phyloP scores from a whole-genome alignment of 53 echinoderm and acorn worm species.

The Crossaster papposus region DNA sequence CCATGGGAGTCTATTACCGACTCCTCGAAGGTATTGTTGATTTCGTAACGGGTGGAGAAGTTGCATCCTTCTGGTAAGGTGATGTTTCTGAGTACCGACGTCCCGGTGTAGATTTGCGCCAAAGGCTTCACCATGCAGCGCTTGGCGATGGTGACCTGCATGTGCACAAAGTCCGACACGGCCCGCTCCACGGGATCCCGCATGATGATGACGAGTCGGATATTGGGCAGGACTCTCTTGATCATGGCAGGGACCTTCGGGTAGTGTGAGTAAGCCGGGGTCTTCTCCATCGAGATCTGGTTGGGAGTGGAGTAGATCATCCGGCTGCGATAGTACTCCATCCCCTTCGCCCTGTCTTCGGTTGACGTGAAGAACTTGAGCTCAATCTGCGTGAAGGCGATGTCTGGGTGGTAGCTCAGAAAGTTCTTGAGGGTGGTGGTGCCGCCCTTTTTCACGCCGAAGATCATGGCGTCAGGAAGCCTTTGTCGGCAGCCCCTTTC shows the following conservation, averaged over 20 bases:
- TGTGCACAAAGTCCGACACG: slow-evolving; percentile 86
- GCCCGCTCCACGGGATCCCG: slow-evolving; percentile 86
- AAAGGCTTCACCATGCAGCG: not conserved
- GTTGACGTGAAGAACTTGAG: slow-evolving; percentile 77
- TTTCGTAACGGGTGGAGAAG: slow-evolving; percentile 44
- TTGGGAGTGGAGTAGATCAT: slow-evolving; percentile 76
- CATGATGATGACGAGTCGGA: slow-evolving; percentile 82
- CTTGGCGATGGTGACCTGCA: slow-evolving; percentile 47
- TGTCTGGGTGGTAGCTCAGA: slow-evolving; percentile 81
- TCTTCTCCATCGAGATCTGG: slow-evolving; percentile 88
- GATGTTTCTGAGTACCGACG: not conserved
- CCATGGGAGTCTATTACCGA: slow-evolving; percentile 76
- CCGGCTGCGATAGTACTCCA: slow-evolving; percentile 65
- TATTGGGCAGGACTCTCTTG: slow-evolving; percentile 55
- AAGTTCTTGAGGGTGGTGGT: slow-evolving; percentile 88
- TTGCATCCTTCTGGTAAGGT: not conserved
- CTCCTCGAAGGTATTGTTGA: slow-evolving; percentile 69
- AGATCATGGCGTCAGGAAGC: slow-evolving; percentile 79
- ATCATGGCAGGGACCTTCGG: slow-evolving; percentile 62
- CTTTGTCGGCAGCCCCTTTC: slow-evolving; percentile 68
- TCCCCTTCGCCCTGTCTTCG: slow-evolving; percentile 35
- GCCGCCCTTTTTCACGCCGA: slow-evolving; percentile 87
- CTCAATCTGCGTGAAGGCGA: slow-evolving; percentile 75
- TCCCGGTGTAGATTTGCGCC: not conserved
- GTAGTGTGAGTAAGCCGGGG: slow-evolving; percentile 82